Percentiles rank a stretch among this genome's conserved stretches.
Evolutionary conservation across 2,113 vertebrate genomes (phyloP).

Genomic region (Poicephalus meyeri): DNA sequence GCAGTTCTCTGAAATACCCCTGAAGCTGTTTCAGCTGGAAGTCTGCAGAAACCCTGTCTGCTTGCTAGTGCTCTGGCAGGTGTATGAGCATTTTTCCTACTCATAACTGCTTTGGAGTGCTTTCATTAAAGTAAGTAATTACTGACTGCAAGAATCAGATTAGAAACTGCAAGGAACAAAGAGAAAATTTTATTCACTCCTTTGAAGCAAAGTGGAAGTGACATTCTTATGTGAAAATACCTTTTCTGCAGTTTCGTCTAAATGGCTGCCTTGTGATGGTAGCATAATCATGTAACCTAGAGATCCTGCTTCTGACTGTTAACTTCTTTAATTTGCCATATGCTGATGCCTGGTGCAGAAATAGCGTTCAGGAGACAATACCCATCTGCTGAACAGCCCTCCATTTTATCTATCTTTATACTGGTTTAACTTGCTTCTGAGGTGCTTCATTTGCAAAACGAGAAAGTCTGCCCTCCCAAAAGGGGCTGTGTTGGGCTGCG

Average conservation of each 20-base stretch:
- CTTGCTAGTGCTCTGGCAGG: background rate
- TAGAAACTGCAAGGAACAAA: background rate
- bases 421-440: accelerated
- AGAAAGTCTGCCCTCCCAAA: background rate
- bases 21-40: background rate
- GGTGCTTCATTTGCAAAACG: background rate
- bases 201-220: background rate
- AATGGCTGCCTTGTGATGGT: background rate
- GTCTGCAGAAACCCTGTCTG: background rate
- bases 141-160: background rate
- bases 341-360: background rate
- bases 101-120: background rate
- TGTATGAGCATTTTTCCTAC: background rate
- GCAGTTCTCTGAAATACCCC: background rate
- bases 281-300: background rate
- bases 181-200: background rate
- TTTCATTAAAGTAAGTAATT: constrained; percentile 23
- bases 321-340: background rate
- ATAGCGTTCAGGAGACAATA: accelerated
- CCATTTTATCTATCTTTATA: background rate
- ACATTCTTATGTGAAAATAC: background rate
- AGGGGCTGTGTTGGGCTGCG: accelerated
- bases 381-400: background rate
- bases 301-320: background rate
- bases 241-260: background rate